These are phyloP conservation scores for Otocyon megalotis DNA, from an alignment of 2,113 vertebrate species.

Conservation along the genomic window DNA sequence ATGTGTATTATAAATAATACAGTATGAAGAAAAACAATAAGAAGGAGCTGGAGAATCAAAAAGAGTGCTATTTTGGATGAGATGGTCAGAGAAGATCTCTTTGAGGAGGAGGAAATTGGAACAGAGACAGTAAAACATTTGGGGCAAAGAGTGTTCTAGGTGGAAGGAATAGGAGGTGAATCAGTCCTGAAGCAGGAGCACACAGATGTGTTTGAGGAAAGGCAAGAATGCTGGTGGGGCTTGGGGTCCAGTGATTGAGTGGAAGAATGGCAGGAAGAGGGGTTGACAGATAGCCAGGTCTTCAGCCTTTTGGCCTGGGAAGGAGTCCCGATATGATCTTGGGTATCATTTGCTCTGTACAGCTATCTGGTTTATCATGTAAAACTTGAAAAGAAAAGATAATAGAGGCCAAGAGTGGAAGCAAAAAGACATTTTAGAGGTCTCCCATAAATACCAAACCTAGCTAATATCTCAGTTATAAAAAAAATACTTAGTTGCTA, in stretches of 20 bases:
- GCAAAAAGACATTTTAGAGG: background rate
- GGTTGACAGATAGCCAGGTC: too few relatives aligned
- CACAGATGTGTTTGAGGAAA: background rate
- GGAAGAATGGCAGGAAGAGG: background rate
- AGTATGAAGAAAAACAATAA: background rate
- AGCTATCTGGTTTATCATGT: background rate
- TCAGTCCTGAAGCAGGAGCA: background rate
- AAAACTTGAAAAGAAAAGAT: background rate
- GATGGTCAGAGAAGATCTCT: background rate
- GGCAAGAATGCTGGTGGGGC: too few relatives aligned
- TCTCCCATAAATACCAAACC: background rate
- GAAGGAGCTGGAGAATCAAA: background rate
- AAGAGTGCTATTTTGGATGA: background rate
- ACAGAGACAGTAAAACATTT: background rate
- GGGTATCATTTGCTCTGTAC: background rate
- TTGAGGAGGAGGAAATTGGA: background rate
- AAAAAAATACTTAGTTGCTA: background rate
- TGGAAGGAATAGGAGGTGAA: background rate
- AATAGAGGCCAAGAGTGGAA: background rate
- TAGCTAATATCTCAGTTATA: background rate
- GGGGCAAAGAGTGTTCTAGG: background rate
- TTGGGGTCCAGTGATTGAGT: background rate
- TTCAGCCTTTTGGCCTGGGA: background rate
- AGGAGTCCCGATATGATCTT: background rate
- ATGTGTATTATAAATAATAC: background rate